Evolutionary conservation across 2,113 vertebrate genomes (phyloP), one percentile per base, ranked within the genome.

Genomic region (Callocephalon fimbriatum): DNA sequence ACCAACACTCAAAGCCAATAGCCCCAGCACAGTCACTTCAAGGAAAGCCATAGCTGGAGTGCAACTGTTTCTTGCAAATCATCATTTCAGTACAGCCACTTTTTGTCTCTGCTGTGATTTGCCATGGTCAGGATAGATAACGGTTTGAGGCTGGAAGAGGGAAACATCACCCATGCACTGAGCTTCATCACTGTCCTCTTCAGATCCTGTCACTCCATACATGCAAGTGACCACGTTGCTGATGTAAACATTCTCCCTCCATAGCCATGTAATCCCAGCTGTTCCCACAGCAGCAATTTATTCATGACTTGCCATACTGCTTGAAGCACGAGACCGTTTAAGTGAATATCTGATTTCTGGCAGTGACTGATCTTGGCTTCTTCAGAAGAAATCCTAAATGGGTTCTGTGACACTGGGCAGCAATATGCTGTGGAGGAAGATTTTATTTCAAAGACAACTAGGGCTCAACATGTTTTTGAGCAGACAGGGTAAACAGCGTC

Each of bases 331-430:
- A 84, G 42, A 81, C 16, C 0, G 1, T 66, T 94, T 95, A 86
- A 94, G 71, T 82, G 70, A 81, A 44, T 85, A 68, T 78, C 94
- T 91, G 65, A 85, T 90, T 95, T 77, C 70, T 95, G 90, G 70
- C 77, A 95, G 70, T 32, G 38, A 16, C 50, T 53, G 47, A 59
- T 78, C 56, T 92, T 92, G 81, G 88, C 66, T 87, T 81, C 74
- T 95, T 72, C 62, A 14, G 21, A 79, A 86, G 53, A 80, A 86
- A 72, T 72, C 62, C 85, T 67, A 92, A 79, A 82, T 86, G 73
- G 32, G 61, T 48, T 95, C 70, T 12, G 15, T 78, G 74, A 81
- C 70, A 91, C 85, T 82, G 88, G 92, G 78, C 90, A 93, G 70
- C 77, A 87, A 73, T 76, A 75, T 58, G 71, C 61, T 86, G 48